Base-by-base conservation (phyloP, 2,888 invertebrate genomes). In the Tetragonula carbonaria region DNA sequence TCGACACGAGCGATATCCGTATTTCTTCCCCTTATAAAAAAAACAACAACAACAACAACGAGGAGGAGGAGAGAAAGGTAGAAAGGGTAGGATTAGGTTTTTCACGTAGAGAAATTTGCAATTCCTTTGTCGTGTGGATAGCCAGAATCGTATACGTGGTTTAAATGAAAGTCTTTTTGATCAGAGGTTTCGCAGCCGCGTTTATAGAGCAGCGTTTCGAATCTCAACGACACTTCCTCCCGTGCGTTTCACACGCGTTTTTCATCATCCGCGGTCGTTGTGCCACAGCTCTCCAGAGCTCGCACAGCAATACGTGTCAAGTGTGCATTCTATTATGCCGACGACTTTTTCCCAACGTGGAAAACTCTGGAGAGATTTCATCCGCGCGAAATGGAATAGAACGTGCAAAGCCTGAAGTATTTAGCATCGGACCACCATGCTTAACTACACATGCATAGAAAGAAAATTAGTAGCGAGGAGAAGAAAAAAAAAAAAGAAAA, bases 201-300 rank as follows among this genome's bases (percentile, higher is more conserved):
- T 63, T 73, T 63, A 38, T 8, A 28, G 16, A 51, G 21, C 63
- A 63, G 28, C 28, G 28, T 28, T 65, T 74, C 74, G 38, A 38
- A 66, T 66, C 53, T 74, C 65, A 55, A 74, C 66, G 74, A 66
- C 38, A 45, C 74, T 65, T 65, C 51, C 62, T 45, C 13, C 45
- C 62, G 21, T 70, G 53, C 70, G 63, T 70, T 70, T 77, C 70
- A 53, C 71, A 63, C 71, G 63, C 23, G 53, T 71, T 53, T 77
- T 77, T 71, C 55, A 74, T 74, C 66, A 38, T 8, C 51, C 38
- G 23, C 23, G 55, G 50, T 50, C 51, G 55, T 75, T 75, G 38
- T 18, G 53, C 28, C 28, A 28, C n/a, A 23, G 23, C 67, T 71
- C 62, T 63, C 18, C 50, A 63, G 38, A 77, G 28, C 59, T 67